Base-by-base conservation (phyloP, 2,888 invertebrate species). In the Pseudococcus jackbeardsleyi region DNA sequence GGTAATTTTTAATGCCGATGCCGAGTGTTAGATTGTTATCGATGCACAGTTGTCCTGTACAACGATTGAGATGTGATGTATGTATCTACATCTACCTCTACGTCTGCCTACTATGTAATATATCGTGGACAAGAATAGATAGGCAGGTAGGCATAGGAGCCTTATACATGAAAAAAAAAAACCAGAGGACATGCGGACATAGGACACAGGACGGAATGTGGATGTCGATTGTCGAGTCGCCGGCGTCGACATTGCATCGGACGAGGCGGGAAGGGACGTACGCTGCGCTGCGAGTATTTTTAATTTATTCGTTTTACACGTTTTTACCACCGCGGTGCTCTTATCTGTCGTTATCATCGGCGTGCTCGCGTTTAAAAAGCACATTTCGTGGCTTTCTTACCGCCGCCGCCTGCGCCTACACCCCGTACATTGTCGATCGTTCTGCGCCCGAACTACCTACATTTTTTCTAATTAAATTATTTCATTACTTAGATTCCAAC, bases 311-410 rank as follows among this genome's bases (percentile, higher is more conserved):
- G 59, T 59, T 59, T 59, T 59, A 59, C 59, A 59, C 59, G 59
- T 19, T 59, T 59, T 59, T 59, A 59, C 59, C 59, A 59, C 59
- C 7, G 59, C 59, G 59, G 19, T 11, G 6, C 68, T n/a, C 68
- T 72, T 72, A 72, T 72, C 68, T 15, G 12, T 15, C 33, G 33
- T 33, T 72, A 72, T 72, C 68, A 72, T 72, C 68, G 68, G 33
- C 22, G 33, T 72, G 68, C 15, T 72, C 68, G 68, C 68, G 68
- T 72, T 72, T 72, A 33, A 72, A 72, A 72, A 72, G 68, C 68
- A 33, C 68, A 33, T 72, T 72, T 72, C 68, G 68, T 72, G 26
- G 68, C 33, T 72, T 72, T 72, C 68, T 72, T 72, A 72, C 33
- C 26, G 59, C 26, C 68, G 33, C 68, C 26, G 59, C 59, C 59